Evolutionary conservation across 2,888 invertebrate species (phyloP), one percentile per base, ranked within the genome.

Genomic region (Platycheirus rosarum): DNA sequence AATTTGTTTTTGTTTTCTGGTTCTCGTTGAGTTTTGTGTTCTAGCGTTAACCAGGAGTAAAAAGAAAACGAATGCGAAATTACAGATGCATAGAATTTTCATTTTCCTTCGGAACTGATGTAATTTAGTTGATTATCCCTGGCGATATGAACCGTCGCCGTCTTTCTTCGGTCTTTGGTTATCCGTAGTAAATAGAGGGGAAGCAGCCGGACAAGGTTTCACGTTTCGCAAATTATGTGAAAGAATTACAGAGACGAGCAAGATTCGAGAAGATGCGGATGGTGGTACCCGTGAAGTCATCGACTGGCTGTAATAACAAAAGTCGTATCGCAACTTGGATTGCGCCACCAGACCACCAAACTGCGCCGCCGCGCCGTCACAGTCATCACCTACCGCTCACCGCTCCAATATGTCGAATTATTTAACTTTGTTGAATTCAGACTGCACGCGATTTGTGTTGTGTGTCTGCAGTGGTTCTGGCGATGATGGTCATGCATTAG

Each of bases 31-130:
- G 63, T 60, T 46, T 37, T 60, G 26, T 37, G 42, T 9, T 32
- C 42, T 29, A 13, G 46, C 32, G 11, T 44, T 76, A 82, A 82
- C 51, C 71, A 71, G 76, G 60, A 68, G 80, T 60, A 71, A 60
- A 60, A 60, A 68, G 76, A 82, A 82, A 76, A 76, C 71, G 76
- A 82, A 76, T 82, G 66, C 62, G 62, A 82, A 82, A 76, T 82
- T 71, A 76, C 76, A 71, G 76, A 82, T 76, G 76, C 60, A 82
- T 76, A 82, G 80, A 76, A 82, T 82, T 82, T 82, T 82, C 76
- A 82, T 82, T 82, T 82, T 82, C 80, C 80, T 82, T 82, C 70
- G 80, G 76, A 82, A 82, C 66, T 62, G 80, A 76, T 76, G 80
- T 82, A 82, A 82, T 82, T 82, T 82, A 71, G 76, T 82, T 82